These are phyloP conservation scores for Pangasianodon hypophthalmus DNA, from an alignment of 2,113 vertebrate genomes.

Conservation along the genomic window DNA sequence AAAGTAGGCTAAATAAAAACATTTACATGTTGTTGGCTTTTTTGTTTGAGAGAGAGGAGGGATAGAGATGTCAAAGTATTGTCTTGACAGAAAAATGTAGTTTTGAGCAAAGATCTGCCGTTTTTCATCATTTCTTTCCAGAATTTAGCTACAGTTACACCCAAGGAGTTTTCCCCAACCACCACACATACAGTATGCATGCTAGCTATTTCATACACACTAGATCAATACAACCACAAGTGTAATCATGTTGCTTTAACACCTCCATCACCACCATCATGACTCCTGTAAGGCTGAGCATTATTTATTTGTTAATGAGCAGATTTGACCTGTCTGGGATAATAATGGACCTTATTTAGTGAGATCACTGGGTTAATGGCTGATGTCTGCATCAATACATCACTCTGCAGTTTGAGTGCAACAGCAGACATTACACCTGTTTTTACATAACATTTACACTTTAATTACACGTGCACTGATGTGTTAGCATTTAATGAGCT, in stretches of 20 bases:
- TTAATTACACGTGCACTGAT: not conserved
- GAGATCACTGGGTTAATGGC: constrained; percentile 20
- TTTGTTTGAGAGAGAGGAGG: too few species aligned
- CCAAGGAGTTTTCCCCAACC: not conserved
- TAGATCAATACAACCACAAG: not conserved
- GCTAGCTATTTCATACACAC: not conserved
- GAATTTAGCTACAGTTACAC: not conserved
- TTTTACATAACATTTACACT: not conserved
- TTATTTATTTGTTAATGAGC: constrained; percentile 4
- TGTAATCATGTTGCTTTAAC: not conserved
- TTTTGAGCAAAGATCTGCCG: too few species aligned
- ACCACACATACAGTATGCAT: not conserved
- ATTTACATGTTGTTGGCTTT: too few species aligned
- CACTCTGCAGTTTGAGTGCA: not conserved
- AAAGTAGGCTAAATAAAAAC: too few species aligned
- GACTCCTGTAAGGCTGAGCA: not conserved
- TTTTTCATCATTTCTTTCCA: not conserved
- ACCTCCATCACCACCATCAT: not conserved
- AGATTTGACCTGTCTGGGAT: not conserved
- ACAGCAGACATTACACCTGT: not conserved
- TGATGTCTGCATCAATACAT: constrained; percentile 17
- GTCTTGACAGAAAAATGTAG: too few species aligned
- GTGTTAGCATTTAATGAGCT: not conserved
- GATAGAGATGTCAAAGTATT: too few species aligned
- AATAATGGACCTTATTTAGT: constrained; percentile 6